Evolutionary conservation across 2,888 invertebrate species (phyloP), one percentile per base, ranked within the genome.

Genomic region (Salticus scenicus): DNA sequence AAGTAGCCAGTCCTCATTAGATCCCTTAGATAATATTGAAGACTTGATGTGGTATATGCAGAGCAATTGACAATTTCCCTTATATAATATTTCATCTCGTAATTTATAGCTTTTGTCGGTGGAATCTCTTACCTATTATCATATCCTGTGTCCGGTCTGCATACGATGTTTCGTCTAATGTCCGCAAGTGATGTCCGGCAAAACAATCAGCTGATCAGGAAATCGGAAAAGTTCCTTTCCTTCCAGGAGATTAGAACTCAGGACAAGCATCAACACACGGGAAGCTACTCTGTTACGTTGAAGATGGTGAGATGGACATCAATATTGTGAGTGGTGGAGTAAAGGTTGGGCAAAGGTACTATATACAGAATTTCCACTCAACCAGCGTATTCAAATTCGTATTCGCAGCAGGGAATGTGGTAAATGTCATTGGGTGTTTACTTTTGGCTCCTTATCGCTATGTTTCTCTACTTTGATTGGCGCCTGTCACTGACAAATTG

Each of bases 381-480:
- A 69, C 70, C 63, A 74, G 69, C 67, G 31, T 81, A 81, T 82
- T 82, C 75, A 77, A 57, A 84, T 84, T n/a, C n/a, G 72, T 77
- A 84, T 77, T 78, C 75, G 33, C 37, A 28, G 82, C 75, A 75
- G 24, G 24, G 24, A 57, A 24, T 24, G 17, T 24, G 12, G 57
- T 57, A 24, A 57, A 47, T 10, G 57, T 24, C 12, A 73, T 71
- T 83, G 83, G 83, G 83, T 84, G 83, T 76, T 84, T 84, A 77
- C 67, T 84, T 84, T 84, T 84, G 83, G 83, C 83, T 84, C 27
- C 66, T 84, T 84, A 84, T 84, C 83, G 83, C 83, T 84, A 30
- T 67, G 30, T 33, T 51, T 24, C 42, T 17, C 10, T 17, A 14
- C 1, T 17, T 17, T 47, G n/a, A 47, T 47, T 57, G 57, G 24